phyloP scores from a whole-genome alignment of 2,113 vertebrate genomes.

The Sus scrofa region T2T-Sscrofa CM000824.6:124233001-124233500 shows the following conservation, averaged over 20 bases:
- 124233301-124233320: neutral
- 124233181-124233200: neutral
- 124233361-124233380: constrained; percentile 53
- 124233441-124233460: neutral
- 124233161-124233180: neutral
- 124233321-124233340: neutral
- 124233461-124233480: neutral
- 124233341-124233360: constrained; percentile 38
- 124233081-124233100: no score
- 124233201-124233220: neutral
- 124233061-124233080: rapidly evolving
- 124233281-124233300: neutral
- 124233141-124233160: neutral
- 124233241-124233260: neutral
- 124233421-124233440: neutral
- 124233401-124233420: neutral
- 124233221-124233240: neutral
- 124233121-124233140: neutral
- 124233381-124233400: neutral
- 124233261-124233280: neutral
- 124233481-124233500: neutral
- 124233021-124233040: neutral
- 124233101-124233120: no score
- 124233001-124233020: neutral
- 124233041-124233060: neutral